Base-by-base conservation (phyloP, 2,888 invertebrate species). In the Mythimna impura region DNA sequence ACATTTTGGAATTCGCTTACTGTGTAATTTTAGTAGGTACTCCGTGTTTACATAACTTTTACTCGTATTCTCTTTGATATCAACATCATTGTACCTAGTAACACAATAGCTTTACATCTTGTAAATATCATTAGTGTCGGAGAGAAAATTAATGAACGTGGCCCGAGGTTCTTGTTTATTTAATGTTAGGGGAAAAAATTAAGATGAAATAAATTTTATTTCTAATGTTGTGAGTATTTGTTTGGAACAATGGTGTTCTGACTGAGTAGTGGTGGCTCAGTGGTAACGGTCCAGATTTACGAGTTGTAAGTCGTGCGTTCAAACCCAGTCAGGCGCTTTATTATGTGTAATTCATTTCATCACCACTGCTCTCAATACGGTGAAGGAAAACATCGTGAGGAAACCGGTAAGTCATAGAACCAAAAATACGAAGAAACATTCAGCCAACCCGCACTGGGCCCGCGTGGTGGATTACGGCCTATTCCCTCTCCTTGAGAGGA, bases 131-230 rank as follows among this genome's bases (percentile, higher is more conserved):
- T 62, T 78, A 57, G 55, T 34, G 50, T 78, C 66, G 22, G 25
- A 7, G 40, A 62, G 55, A 52, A 57, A 71, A 75, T 78, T 78
- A 71, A 75, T 79, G 22, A 50, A 43, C 47, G 8, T 14, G 2
- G 6, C 47, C 22, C 14, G 10, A 34, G 25, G 40, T 50, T 62
- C 78, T 79, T 71, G 75, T 52, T 71, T 62, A 57, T 78, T 34
- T 43, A 52, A 60, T 47, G 70, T 78, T 10, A 17, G 5, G 10
- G 30, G 17, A 50, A 43, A 54, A 43, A 34, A 61, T 25, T 60
- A 25, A 47, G 78, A 52, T n/a, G 2, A 50, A 62, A 55, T 47
- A 55, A n/a, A 40, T 78, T 55, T 36, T 40, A 55, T 52, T 73
- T 78, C 1, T 20, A 10, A 78, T 58, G 34, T 34, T 6, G 40